phyloP scores from a whole-genome alignment of 2,113 vertebrate species.

The cat (Felis catus) region DNA sequence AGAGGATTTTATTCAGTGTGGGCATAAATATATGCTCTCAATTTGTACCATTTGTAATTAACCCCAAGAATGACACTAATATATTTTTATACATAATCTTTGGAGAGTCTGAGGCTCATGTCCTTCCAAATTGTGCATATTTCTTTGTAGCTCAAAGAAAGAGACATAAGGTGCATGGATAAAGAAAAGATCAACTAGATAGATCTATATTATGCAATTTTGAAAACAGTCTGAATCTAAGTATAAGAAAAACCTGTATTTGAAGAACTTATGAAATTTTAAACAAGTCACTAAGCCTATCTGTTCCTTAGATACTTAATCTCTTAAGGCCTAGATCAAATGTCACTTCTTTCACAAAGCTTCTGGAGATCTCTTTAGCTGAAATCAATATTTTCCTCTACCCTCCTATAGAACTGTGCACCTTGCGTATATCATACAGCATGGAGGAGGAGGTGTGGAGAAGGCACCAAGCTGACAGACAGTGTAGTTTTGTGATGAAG shows the following conservation, averaged over 20 bases:
- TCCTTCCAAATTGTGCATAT: background rate
- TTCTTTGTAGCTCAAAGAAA: background rate
- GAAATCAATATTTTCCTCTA: slow-evolving; percentile 14
- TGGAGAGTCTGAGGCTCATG: background rate
- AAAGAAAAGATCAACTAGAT: background rate
- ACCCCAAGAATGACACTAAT: background rate
- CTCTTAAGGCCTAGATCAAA: slow-evolving; percentile 45
- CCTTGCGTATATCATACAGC: fast-evolving
- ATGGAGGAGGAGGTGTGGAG: background rate
- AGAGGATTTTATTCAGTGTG: background rate
- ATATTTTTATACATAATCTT: background rate
- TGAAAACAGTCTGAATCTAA: background rate
- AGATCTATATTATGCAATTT: background rate
- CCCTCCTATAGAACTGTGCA: background rate
- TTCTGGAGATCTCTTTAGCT: slow-evolving; percentile 3
- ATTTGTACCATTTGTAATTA: background rate
- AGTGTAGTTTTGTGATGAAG: background rate
- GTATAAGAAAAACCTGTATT: background rate
- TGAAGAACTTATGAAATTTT: slow-evolving; percentile 53
- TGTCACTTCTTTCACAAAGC: slow-evolving; percentile 25
- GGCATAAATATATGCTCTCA: background rate
- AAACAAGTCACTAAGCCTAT: background rate
- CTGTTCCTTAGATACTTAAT: background rate
- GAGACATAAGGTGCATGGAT: background rate
- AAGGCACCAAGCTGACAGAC: background rate